Evolutionary conservation across 1,140 invertebrate species (phyloP).

Genomic region (Drosophila nigrodunni): DNA sequence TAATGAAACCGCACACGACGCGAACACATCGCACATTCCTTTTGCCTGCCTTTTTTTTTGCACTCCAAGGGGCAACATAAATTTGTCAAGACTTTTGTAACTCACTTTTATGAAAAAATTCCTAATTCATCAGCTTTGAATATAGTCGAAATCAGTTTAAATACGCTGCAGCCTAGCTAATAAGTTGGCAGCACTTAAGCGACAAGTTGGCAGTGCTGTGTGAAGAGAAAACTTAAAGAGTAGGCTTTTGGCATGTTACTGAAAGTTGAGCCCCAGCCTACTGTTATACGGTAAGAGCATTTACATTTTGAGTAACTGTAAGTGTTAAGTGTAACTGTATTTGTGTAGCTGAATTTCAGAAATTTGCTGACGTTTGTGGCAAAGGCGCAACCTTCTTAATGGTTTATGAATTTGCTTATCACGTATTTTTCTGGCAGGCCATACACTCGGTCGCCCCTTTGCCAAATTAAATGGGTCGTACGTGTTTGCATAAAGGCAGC

Average conservation of each 20-base stretch:
- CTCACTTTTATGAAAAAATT: background rate
- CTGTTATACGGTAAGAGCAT: conserved; percentile 6
- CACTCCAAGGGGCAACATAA: background rate
- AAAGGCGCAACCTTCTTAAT: conserved; percentile 69
- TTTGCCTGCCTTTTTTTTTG: conserved; percentile 39
- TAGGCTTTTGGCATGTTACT: background rate
- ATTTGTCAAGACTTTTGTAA: background rate
- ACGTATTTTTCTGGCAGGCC: conserved; percentile 74
- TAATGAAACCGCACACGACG: conserved; percentile 74
- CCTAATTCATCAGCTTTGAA: no score
- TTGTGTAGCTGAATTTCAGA: conserved; percentile 13
- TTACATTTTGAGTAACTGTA: background rate
- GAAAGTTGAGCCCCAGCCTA: background rate
- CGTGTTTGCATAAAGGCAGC: conserved; percentile 72
- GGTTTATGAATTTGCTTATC: conserved; percentile 79
- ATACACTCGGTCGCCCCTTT: conserved; percentile 63
- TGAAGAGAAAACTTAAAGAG: background rate
- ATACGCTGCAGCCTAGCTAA: background rate
- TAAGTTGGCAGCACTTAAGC: background rate
- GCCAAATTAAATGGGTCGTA: conserved; percentile 77
- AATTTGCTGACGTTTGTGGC: conserved; percentile 65
- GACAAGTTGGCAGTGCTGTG: background rate
- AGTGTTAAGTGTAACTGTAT: conserved; percentile 1
- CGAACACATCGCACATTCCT: conserved; percentile 47
- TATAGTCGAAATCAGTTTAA: no score